phyloP scores from a whole-genome alignment of 2,797 vertebrate species.

The Acanthurus lineatus region DNA sequence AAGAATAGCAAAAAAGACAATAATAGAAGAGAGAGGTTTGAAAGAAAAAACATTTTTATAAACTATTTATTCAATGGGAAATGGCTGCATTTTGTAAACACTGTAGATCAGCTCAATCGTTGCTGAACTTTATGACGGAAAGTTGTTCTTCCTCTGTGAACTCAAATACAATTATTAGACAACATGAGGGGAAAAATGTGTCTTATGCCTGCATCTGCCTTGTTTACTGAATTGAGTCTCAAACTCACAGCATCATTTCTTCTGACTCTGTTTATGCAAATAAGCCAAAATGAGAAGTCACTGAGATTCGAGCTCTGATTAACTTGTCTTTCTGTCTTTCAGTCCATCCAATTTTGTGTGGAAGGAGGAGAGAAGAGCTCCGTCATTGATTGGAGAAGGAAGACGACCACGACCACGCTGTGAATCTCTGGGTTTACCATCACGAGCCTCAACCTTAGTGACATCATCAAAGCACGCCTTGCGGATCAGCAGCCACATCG shows the following conservation, averaged over 20 bases:
- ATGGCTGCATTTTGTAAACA: neutral
- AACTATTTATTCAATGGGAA: neutral
- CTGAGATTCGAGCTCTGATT: neutral
- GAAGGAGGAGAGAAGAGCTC: constrained; percentile 70
- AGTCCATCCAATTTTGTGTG: constrained; percentile 81
- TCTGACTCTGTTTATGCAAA: neutral
- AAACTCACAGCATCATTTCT: no score
- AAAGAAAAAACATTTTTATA: no score
- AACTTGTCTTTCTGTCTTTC: constrained; percentile 11
- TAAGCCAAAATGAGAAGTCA: neutral
- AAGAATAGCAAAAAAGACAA: no score
- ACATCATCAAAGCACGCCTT: constrained; percentile 74
- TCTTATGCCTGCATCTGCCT: constrained; percentile 3
- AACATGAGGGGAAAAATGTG: neutral
- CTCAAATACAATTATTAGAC: neutral
- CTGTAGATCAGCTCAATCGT: neutral
- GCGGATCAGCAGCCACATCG: constrained; percentile 59
- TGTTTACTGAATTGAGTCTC: neutral
- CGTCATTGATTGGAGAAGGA: constrained; percentile 79
- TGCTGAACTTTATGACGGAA: neutral
- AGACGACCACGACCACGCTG: constrained; percentile 72
- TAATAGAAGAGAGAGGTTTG: no score
- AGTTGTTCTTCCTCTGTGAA: neutral
- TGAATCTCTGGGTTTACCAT: constrained; percentile 65
- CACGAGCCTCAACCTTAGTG: constrained; percentile 57